Percentiles rank a stretch among this genome's conserved stretches.
Conservation (phyloP, 2,797 vertebrate genomes). For the Bovichtus variegatus region DNA sequence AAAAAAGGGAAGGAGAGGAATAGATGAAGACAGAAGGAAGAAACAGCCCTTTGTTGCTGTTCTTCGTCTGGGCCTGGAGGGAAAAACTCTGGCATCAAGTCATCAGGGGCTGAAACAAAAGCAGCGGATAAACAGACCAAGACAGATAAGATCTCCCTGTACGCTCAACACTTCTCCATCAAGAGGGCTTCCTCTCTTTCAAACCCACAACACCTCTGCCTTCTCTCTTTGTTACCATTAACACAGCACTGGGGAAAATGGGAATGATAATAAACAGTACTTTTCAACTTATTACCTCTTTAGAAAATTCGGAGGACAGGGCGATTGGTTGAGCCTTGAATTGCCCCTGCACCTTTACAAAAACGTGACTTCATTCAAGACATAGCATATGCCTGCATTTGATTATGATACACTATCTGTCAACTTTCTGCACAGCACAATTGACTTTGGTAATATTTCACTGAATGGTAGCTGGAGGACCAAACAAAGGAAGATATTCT, state of each 20-base stretch:
- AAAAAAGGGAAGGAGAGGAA: constrained; percentile 31
- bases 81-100: constrained; percentile 69
- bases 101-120: constrained; percentile 77
- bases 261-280: constrained; percentile 36
- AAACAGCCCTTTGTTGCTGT: constrained; percentile 72
- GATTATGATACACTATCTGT: constrained; percentile 47
- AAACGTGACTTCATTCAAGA: constrained; percentile 29
- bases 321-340: background rate
- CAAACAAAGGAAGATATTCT: constrained; percentile 35
- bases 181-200: constrained; percentile 61
- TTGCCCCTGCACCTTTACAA: background rate
- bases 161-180: constrained; percentile 75
- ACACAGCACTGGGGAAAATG: constrained; percentile 2
- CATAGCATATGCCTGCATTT: constrained; percentile 17
- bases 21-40: constrained; percentile 62
- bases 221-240: constrained; percentile 34
- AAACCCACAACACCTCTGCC: constrained; percentile 43
- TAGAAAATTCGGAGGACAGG: constrained; percentile 12
- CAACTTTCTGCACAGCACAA: constrained; percentile 8
- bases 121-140: constrained; percentile 73
- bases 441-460: constrained; percentile 21
- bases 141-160: constrained; percentile 73
- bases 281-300: constrained; percentile 13
- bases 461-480: constrained; percentile 13
- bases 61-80: constrained; percentile 55